A percentile compares a stretch with the other conserved stretches of the same genome.
phyloP scores from a whole-genome alignment of 2,888 invertebrate species.

The Ischnus inquisitorius region DNA sequence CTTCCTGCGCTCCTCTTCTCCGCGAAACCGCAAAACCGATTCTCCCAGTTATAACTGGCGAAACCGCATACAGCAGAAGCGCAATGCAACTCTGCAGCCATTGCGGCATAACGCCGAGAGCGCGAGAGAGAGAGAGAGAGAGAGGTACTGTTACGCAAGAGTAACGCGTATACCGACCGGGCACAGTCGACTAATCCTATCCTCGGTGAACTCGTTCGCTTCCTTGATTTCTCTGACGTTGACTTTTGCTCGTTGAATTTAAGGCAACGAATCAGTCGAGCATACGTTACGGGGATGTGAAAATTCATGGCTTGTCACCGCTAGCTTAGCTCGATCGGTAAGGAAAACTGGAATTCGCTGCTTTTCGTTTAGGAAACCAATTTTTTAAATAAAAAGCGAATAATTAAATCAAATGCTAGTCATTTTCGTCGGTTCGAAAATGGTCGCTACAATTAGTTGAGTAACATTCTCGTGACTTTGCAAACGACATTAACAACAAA shows the following conservation, averaged over 20 bases:
- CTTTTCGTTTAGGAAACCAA: too few species aligned
- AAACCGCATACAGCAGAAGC: constrained; percentile 43
- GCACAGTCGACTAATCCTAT: constrained; percentile 64
- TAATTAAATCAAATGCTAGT: too few species aligned
- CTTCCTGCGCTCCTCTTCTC: constrained; percentile 19
- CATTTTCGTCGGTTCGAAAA: too few species aligned
- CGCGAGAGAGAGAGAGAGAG: too few species aligned
- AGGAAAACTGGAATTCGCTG: not conserved
- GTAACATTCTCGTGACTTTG: too few species aligned
- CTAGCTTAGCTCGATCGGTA: not conserved
- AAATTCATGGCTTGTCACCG: not conserved
- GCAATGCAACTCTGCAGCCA: constrained; percentile 60
- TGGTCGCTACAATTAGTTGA: too few species aligned
- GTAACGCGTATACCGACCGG: constrained; percentile 18
- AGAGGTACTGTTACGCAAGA: constrained; percentile 42
- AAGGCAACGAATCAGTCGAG: not conserved
- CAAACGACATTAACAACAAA: too few species aligned
- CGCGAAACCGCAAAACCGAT: constrained; percentile 49
- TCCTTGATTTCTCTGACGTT: constrained; percentile 41
- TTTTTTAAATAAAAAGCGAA: not conserved
- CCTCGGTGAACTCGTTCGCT: constrained; percentile 45
- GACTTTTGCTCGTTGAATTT: constrained; percentile 40
- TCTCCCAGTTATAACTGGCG: constrained; percentile 51
- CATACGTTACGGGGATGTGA: not conserved
- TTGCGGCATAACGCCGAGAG: constrained; percentile 32